A percentile compares a stretch with the other conserved stretches of the same genome.
phyloP scores from a whole-genome alignment of 2,888 invertebrate species.

The Hemithea aestivaria region DNA sequence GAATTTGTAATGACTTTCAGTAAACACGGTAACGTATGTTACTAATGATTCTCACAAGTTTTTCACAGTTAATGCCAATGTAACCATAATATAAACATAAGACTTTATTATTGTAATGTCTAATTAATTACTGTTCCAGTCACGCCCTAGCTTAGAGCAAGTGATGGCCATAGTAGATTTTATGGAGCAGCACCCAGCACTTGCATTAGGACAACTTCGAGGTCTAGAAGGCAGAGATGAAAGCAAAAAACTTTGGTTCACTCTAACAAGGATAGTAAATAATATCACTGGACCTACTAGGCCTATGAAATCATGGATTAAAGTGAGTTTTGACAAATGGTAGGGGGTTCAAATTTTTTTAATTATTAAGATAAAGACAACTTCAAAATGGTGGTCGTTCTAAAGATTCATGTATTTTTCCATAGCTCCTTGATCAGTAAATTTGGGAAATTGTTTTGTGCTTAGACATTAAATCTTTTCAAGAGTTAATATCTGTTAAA shows the following conservation, averaged over 20 bases:
- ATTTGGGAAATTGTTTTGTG: too few species aligned
- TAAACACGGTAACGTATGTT: slow-evolving; percentile 28
- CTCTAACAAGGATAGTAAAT: slow-evolving; percentile 59
- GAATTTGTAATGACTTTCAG: slow-evolving; percentile 25
- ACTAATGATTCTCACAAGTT: slow-evolving; percentile 6
- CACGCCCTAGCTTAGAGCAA: slow-evolving; percentile 66
- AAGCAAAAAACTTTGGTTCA: slow-evolving; percentile 65
- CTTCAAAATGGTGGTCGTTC: too few species aligned
- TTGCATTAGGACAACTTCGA: slow-evolving; percentile 58
- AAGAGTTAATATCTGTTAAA: too few species aligned
- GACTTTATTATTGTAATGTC: too few species aligned
- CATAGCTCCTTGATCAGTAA: too few species aligned
- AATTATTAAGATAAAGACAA: too few species aligned
- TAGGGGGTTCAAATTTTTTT: slow-evolving; percentile 1
- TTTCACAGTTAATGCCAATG: neutral
- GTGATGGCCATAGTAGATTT: slow-evolving; percentile 66
- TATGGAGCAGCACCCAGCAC: slow-evolving; percentile 63
- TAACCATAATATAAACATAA: too few species aligned
- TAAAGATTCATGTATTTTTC: too few species aligned
- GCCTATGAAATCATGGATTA: slow-evolving; percentile 71
- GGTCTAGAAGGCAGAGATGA: slow-evolving; percentile 64
- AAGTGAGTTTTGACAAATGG: slow-evolving; percentile 42
- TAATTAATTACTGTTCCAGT: slow-evolving; percentile 46
- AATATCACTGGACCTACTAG: slow-evolving; percentile 59
- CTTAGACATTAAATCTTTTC: too few species aligned